Conservation (phyloP, 2,113 vertebrate genomes). For the Helogale parvula region DNA sequence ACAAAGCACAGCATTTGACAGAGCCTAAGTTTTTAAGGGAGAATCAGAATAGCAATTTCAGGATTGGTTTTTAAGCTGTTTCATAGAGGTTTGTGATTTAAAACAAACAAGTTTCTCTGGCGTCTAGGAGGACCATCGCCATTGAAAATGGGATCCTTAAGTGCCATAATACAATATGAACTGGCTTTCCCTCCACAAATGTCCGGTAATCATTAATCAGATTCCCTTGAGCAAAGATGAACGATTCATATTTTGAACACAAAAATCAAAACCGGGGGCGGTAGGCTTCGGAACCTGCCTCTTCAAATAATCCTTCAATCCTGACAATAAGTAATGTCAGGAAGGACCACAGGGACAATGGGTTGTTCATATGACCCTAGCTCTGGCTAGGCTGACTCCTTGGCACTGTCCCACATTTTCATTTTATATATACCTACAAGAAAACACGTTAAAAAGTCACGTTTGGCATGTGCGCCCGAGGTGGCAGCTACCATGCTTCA, state of each 20-base stretch:
- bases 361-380: rapidly evolving
- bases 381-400: neutral
- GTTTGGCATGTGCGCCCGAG: neutral
- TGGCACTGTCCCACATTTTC: neutral
- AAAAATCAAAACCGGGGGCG: neutral
- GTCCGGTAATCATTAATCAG: neutral
- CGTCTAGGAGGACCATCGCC: neutral
- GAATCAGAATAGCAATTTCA: neutral
- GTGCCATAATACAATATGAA: neutral
- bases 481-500: neutral
- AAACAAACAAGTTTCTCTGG: constrained; percentile 7
- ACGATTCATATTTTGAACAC: neutral
- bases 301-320: neutral
- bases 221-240: neutral
- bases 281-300: neutral
- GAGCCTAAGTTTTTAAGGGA: constrained; percentile 54
- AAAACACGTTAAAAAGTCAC: neutral
- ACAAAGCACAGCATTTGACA: constrained; percentile 90
- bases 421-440: neutral
- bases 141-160: neutral
- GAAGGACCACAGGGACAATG: neutral
- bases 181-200: neutral
- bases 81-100: neutral
- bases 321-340: neutral
- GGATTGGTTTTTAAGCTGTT: constrained; percentile 55